Conservation (phyloP, 2,888 invertebrate genomes). For the Platycheirus albimanus region DNA sequence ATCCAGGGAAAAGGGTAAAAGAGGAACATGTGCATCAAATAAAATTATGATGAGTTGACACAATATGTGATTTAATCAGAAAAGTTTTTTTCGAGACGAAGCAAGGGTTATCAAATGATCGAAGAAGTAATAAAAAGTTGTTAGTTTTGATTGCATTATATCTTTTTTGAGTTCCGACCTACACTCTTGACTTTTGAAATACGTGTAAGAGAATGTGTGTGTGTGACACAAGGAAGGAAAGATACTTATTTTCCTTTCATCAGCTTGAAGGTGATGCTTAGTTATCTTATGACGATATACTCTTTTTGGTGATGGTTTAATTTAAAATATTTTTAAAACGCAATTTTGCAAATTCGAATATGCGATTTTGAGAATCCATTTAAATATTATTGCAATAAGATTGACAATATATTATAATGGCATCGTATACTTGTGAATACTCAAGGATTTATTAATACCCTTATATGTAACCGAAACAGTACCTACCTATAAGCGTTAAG, state of each 20-base stretch:
- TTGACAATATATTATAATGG: too few relatives aligned
- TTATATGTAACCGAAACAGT: too few relatives aligned
- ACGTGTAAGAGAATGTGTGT: neutral
- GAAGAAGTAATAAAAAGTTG: conserved; percentile 74
- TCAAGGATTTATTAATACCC: too few relatives aligned
- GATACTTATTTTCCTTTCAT: neutral
- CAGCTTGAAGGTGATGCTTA: neutral
- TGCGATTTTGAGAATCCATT: too few relatives aligned
- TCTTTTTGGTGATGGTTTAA: too few relatives aligned
- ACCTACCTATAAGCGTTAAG: too few relatives aligned
- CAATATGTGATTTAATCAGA: conserved; percentile 64
- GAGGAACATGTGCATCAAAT: conserved; percentile 43
- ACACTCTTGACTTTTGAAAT: neutral
- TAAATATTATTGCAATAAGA: too few relatives aligned
- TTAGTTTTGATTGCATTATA: conserved; percentile 45
- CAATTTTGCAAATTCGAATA: too few relatives aligned
- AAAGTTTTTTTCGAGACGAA: conserved; percentile 51
- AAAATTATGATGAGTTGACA: conserved; percentile 48
- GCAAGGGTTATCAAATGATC: conserved; percentile 67
- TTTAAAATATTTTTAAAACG: too few relatives aligned
- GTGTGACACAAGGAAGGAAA: neutral
- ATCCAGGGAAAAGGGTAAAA: conserved; percentile 34
- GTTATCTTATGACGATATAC: too few relatives aligned
- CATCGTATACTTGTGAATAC: too few relatives aligned
- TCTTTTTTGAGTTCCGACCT: neutral